Base-by-base conservation (phyloP, 2,888 invertebrate genomes). In the Caenorhabditis sp. region DNA sequence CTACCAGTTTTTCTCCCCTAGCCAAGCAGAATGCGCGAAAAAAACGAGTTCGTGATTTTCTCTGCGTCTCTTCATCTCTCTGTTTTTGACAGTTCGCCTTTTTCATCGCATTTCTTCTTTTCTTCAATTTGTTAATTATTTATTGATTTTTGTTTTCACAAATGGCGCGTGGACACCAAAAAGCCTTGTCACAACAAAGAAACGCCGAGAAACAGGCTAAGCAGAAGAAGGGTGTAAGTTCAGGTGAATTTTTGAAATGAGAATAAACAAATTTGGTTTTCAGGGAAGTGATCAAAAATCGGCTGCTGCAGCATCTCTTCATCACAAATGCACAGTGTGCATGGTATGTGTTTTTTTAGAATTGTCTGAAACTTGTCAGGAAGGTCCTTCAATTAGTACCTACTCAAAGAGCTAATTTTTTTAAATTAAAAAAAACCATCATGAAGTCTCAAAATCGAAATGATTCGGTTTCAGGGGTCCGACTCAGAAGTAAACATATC, bases 121-220 rank as follows among this genome's bases (percentile, higher is more conserved):
- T n/a, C 2, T 27, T 27, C 23, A 53, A 26, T 56, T 1, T 26
- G 4, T 26, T 5, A 25, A 1, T 17, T 1, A 5, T 54, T 54
- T 12, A 59, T 21, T 50, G 14, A 20, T n/a, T 25, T 59, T 49
- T 21, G 5, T 57, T 53, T 62, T 36, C 59, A 65, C 59, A 31
- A 14, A 99, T 99, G 99, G 97, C 99, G 87, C 93, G 99, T 84
- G 97, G 97, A 87, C 97, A 97, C 87, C 97, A 99, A 89, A 99
- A 99, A 90, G 91, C 95, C 67, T 97, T 97, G 90, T 96, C 97
- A 17, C 97, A 99, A 54, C 75, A 75, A 59, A 57, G 66, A 56
- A 75, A 75, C 49, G 75, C 75, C 56, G 68, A 75, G 58, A 74
- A 74, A 53, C 49, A 43, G n/a, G 69, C 69, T 7, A 70, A 74